Evolutionary conservation across 30 jellyfish, hydroid and myxozoan species (phyloP).

Genomic region (Hydractinia symbiolongicarpus): DNA sequence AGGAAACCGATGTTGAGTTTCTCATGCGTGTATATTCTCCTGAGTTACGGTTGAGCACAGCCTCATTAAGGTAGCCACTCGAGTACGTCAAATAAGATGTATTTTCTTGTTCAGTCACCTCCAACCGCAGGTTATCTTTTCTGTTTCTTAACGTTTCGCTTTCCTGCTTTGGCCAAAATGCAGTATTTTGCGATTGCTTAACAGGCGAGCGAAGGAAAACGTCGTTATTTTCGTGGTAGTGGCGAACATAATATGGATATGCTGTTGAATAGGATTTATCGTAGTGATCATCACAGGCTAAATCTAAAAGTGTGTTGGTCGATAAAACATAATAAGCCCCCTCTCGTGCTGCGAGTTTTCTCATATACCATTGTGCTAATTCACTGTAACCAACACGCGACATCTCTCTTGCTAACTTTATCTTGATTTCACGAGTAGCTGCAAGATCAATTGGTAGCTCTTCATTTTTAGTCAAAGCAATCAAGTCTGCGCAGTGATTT

Average conservation of each 20-base stretch:
- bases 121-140: constrained; percentile 16
- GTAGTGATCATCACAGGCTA: constrained; percentile 70
- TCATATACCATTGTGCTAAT: constrained; percentile 87
- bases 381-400: constrained; percentile 72
- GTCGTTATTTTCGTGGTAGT: not conserved
- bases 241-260: constrained; percentile 1
- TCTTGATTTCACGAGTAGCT: constrained; percentile 54
- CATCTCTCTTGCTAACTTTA: constrained; percentile 64
- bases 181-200: not conserved
- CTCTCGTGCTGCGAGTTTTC: constrained; percentile 57
- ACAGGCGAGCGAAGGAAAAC: not conserved
- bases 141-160: not conserved
- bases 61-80: constrained; percentile 33
- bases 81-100: constrained; percentile 19
- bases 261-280: constrained; percentile 15
- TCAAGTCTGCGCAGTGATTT: constrained; percentile 73
- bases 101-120: constrained; percentile 1
- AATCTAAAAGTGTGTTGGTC: constrained; percentile 66
- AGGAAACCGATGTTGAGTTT: not conserved
- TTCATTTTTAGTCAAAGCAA: constrained; percentile 72
- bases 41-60: not conserved
- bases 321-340: constrained; percentile 71
- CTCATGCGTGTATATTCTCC: constrained; percentile 17
- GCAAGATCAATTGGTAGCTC: constrained; percentile 91
- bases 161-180: constrained; percentile 1